Percentiles rank a stretch among this genome's conserved stretches.
Evolutionary conservation across 2,888 invertebrate genomes (phyloP).

Genomic region (Hirudinaria manillensis): DNA sequence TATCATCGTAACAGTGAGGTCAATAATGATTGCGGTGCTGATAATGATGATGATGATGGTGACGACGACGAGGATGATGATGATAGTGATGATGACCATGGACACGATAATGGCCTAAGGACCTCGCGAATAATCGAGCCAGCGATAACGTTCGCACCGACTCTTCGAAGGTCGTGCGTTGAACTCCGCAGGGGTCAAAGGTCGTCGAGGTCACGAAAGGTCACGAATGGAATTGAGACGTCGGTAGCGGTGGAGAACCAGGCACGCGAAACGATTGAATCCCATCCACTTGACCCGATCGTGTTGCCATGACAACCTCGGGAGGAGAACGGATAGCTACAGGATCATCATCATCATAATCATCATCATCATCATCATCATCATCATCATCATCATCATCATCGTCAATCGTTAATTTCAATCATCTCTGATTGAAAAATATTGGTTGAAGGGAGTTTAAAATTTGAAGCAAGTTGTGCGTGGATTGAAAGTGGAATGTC

Average conservation of each 20-base stretch:
- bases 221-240: not conserved
- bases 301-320: too few species aligned
- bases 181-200: not conserved
- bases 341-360: conserved; percentile 5
- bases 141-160: too few species aligned
- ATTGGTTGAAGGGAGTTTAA: too few species aligned
- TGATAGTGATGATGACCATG: not conserved
- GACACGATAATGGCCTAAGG: too few species aligned
- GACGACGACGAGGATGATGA: conserved; percentile 24
- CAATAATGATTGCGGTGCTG: not conserved
- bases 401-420: not conserved
- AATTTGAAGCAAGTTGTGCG: too few species aligned
- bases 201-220: not conserved
- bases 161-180: too few species aligned
- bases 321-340: not conserved
- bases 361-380: conserved; percentile 14
- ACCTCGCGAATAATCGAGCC: too few species aligned
- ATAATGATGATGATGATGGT: conserved; percentile 24
- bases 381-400: conserved; percentile 19
- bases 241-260: not conserved
- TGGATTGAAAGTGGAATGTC: too few species aligned
- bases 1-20: not conserved
- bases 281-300: too few species aligned
- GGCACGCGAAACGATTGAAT: not conserved
- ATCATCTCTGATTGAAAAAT: too few species aligned